Evolutionary conservation across 2,797 vertebrate genomes (phyloP), one percentile per base, ranked within the genome.

Genomic region (Spea hammondii): DNA sequence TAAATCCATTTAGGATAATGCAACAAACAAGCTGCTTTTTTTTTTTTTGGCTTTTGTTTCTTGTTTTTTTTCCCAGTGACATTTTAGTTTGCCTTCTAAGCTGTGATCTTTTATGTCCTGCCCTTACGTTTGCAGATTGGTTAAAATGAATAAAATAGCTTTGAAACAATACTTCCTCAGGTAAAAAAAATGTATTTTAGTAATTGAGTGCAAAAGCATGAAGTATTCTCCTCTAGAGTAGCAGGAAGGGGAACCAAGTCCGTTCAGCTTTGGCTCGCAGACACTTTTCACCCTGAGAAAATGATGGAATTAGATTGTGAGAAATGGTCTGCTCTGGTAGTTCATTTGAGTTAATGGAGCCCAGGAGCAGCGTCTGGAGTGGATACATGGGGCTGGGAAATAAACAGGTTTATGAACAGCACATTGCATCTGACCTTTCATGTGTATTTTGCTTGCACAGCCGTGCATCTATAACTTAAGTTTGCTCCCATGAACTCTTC

Each of bases 311-410:
- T 65, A 80, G 51, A n/a, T 65, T 75, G 47, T 70, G 67, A 83
- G 86, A 82, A 85, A 84, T 86, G 84, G 84, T 85, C 86, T 82
- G 83, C 83, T 79, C 79, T 83, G 66, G 83, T 83, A 64, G 55
- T 86, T 87, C 85, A 83, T 73, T 88, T 88, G 84, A 83, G 85
- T 85, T 86, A 85, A 88, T 86, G 77, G 77, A 86, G 71, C 72
- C 70, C 78, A 80, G 49, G 84, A 87, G 85, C 70, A 69, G 84
- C 70, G 84, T 83, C 84, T 82, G 69, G 69, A 76, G 80, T 82
- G 76, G 60, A 79, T 75, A 74, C 78, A 74, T 74, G 55, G 57
- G 55, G 6, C 45, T 3, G 50, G n/a, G 17, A 73, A 69, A 68
- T 47, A 48, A 68, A 48, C 45, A 57, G 13, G 44, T 65, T 62